Conservation (phyloP, 2,113 vertebrate species). For the Terrapene triunguis region DNA sequence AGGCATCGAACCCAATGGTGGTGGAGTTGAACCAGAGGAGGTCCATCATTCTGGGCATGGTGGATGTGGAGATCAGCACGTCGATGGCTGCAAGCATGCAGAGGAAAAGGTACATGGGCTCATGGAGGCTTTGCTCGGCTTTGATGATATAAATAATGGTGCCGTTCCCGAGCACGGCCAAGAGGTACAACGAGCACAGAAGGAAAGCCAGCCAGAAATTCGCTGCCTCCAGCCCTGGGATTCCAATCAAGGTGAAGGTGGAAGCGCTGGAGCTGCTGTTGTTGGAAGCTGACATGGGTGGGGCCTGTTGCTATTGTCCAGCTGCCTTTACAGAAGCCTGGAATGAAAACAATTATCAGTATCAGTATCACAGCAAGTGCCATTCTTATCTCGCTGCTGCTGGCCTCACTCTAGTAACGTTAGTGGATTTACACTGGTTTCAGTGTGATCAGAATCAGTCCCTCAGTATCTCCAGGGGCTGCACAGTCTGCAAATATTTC, state of each 20-base stretch:
- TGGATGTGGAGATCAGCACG: neutral
- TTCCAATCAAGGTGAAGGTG: constrained; percentile 60
- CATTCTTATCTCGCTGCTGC: neutral
- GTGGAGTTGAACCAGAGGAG: neutral
- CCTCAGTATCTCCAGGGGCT: neutral
- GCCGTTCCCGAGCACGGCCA: neutral
- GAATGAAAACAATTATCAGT: neutral
- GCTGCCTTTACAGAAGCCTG: neutral
- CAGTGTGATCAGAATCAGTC: neutral
- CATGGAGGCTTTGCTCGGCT: neutral
- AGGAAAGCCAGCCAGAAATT: neutral
- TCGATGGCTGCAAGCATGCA: neutral
- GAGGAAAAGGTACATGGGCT: neutral
- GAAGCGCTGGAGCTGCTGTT: neutral
- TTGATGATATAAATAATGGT: neutral
- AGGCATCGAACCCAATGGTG: neutral
- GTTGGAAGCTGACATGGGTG: neutral
- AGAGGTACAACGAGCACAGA: neutral
- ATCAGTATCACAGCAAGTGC: neutral
- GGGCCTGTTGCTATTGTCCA: neutral
- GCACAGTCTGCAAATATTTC: neutral
- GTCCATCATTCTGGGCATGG: neutral
- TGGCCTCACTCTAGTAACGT: neutral
- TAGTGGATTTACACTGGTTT: neutral
- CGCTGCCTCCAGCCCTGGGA: constrained; percentile 35